Conservation (phyloP, 2,113 vertebrate species). For the Mellivora capensis region DNA sequence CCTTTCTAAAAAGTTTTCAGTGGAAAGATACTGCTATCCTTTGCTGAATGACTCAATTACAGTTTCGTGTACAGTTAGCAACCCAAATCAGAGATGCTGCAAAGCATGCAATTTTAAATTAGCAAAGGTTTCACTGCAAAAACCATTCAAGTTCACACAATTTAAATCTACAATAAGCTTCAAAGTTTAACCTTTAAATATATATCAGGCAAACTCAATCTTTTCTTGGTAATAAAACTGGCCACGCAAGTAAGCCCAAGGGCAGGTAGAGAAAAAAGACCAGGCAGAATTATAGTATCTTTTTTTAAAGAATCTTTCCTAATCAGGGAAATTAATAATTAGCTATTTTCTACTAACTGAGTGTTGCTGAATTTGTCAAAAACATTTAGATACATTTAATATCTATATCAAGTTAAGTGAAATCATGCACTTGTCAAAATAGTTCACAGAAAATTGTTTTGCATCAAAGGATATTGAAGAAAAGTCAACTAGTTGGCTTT, state of each 20-base stretch:
- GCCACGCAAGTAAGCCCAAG: constrained; percentile 17
- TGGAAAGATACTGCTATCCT: background rate
- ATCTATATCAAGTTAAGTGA: constrained; percentile 70
- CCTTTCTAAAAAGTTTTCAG: constrained; percentile 13
- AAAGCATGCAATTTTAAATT: constrained; percentile 67
- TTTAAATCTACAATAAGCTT: constrained; percentile 52
- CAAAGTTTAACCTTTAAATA: constrained; percentile 44
- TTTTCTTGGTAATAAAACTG: constrained; percentile 32
- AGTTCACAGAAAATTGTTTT: constrained; percentile 72
- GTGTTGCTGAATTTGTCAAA: constrained; percentile 64
- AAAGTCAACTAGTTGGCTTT: constrained; percentile 7
- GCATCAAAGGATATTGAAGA: constrained; percentile 68
- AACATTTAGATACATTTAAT: constrained; percentile 74
- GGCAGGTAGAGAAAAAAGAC: background rate
- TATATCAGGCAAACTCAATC: background rate
- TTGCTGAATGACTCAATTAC: constrained; percentile 21
- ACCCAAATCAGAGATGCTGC: constrained; percentile 34
- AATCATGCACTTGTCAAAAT: constrained; percentile 74
- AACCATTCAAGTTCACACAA: constrained; percentile 54
- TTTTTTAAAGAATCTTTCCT: constrained; percentile 27
- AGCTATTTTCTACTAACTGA: constrained; percentile 51
- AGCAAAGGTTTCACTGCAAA: constrained; percentile 55
- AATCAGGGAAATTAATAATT: constrained; percentile 53
- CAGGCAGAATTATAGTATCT: background rate
- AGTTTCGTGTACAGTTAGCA: constrained; percentile 10